Percentiles rank a stretch among this genome's conserved stretches.
phyloP scores from a whole-genome alignment of 2,113 vertebrate genomes.

The Isurus oxyrinchus region DNA sequence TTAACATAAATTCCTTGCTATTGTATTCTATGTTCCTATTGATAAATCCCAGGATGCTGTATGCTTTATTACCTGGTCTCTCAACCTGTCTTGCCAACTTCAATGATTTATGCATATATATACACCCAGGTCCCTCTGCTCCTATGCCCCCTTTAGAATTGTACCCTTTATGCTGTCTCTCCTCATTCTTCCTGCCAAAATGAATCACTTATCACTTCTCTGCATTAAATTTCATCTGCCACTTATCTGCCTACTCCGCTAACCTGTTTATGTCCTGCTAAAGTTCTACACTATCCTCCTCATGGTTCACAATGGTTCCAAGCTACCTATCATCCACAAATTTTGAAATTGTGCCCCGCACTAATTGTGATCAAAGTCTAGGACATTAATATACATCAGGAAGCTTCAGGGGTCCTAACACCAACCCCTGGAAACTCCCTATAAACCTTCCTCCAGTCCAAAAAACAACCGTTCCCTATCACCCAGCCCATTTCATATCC shows the following conservation, averaged over 20 bases:
- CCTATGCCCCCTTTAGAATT: no score
- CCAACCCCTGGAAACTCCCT: background rate
- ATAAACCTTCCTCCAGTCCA: background rate
- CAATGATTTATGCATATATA: no score
- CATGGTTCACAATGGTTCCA: background rate
- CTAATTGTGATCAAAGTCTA: background rate
- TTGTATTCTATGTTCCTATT: no score
- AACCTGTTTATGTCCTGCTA: background rate
- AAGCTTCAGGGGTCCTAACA: background rate
- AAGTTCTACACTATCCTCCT: background rate
- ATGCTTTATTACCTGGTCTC: no score
- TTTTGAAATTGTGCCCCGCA: background rate
- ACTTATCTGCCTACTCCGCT: background rate
- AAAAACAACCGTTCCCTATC: background rate
- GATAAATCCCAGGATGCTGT: no score
- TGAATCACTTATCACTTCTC: no score
- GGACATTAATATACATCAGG: background rate
- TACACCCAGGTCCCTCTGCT: background rate
- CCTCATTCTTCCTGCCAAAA: no score
- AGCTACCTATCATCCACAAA: background rate
- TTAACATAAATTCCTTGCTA: no score
- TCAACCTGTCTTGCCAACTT: no score
- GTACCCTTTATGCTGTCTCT: no score
- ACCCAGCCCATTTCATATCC: background rate
- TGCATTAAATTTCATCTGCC: no score